Base-by-base conservation (phyloP, 2,113 vertebrate genomes). In the Smithornis capensis region DNA sequence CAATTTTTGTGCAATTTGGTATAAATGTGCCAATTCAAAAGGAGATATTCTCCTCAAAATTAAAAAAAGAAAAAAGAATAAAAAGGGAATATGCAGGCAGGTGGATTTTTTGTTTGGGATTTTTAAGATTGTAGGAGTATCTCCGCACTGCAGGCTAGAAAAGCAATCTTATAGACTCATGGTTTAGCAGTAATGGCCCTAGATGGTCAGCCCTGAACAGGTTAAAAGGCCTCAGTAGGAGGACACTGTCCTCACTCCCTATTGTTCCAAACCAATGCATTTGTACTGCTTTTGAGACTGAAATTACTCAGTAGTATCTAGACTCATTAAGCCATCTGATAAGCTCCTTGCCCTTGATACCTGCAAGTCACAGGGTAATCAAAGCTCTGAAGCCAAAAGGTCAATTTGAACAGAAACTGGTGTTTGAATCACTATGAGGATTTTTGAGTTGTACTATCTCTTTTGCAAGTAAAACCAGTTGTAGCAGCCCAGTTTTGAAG, bases 81-180 rank as follows among this genome's bases (percentile, higher is more conserved):
- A 7, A 53, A 76, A 57, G 40, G 28, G 28, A 31, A 47, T 31
- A 29, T 40, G 37, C 1, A 47, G 12, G 4, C 7, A 38, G 1
- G 0, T 12, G 3, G 2, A 11, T 45, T 7, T 68, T 29, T 53
- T 53, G n/a, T 4, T 59, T 40, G 10, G n/a, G 14, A 4, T 11
- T 38, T 42, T 5, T 0, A 22, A 12, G 56, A 50, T 19, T 49
- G 3, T 49, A 45, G 9, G 52, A 59, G 0, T 14, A 6, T 64
- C 23, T 74, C 33, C 53, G 37, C 19, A 44, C 14, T 28, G 12
- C 14, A 59, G 18, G 16, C 38, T 74, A 83, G 4, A 56, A 37
- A 88, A 76, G 6, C 25, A 15, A 59, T 47, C 4, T 4, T 44
- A 13, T 4, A 71, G 19, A 42, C 3, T 37, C 13, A 9, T 2